phyloP scores from a whole-genome alignment of 2,888 invertebrate species.

The Agrochola lota region DNA sequence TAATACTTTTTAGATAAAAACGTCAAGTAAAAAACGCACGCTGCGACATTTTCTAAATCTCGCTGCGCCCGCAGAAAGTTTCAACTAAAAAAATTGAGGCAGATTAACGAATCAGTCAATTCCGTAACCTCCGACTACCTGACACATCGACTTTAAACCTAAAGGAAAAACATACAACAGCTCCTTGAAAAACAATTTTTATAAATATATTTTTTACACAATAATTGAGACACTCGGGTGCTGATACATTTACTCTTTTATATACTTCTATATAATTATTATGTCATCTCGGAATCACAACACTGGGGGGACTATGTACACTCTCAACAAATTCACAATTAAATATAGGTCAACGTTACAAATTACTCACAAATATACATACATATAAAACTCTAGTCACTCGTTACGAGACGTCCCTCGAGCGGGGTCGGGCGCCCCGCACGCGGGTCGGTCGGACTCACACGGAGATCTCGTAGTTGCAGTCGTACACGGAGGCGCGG shows the following conservation, averaged over 20 bases:
- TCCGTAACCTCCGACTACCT: slow-evolving; percentile 74
- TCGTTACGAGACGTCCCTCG: slow-evolving; percentile 47
- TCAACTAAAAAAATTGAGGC: slow-evolving; percentile 77
- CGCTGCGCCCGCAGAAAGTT: slow-evolving; percentile 65
- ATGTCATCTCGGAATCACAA: slow-evolving; percentile 84
- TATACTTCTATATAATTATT: slow-evolving; percentile 69
- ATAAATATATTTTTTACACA: slow-evolving; percentile 70
- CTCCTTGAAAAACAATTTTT: slow-evolving; percentile 71
- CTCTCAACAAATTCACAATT: slow-evolving; percentile 81
- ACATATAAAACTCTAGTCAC: slow-evolving; percentile 76
- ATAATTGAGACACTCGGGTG: slow-evolving; percentile 72
- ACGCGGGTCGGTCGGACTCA: slow-evolving; percentile 86
- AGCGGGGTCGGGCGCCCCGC: slow-evolving; percentile 1
- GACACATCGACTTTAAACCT: slow-evolving; percentile 68
- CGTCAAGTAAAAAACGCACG: slow-evolving; percentile 66
- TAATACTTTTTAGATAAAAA: slow-evolving; percentile 36
- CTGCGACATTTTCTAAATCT: slow-evolving; percentile 58
- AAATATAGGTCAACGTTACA: slow-evolving; percentile 83
- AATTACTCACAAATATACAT: slow-evolving; percentile 86
- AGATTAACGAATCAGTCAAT: slow-evolving; percentile 82
- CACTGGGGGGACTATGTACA: slow-evolving; percentile 86
- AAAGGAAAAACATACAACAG: slow-evolving; percentile 75
- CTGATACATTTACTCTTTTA: slow-evolving; percentile 64
- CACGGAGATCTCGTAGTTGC: slow-evolving; percentile 98
- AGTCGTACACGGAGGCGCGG: slow-evolving; percentile 97